Base-by-base conservation (phyloP, 1,140 invertebrate genomes). In the Drosophila dunni region DNA sequence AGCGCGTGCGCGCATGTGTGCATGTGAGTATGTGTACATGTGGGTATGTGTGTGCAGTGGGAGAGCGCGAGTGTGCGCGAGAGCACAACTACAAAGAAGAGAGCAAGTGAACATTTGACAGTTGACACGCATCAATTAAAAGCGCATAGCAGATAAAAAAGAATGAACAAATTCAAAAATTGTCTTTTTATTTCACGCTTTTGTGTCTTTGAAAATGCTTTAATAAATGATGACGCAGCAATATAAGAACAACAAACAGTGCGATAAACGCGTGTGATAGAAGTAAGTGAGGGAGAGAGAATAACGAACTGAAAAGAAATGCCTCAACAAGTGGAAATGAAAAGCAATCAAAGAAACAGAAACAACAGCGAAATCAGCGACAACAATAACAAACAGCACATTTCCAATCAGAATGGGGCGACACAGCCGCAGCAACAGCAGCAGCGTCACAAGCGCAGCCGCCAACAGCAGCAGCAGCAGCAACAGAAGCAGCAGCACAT, bases 211-310 rank as follows among this genome's bases (percentile, higher is more conserved):
- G 46, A 63, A 51, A 60, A 60, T 51, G 51, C 20, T 33, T 54
- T 75, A 76, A 53, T 69, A 60, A 76, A 68, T 45, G 45, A 58
- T 69, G 54, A 68, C 69, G 57, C 69, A 68, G 77, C 73, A 73
- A 53, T 54, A 72, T 51, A 71, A 53, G 53, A 56, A 79, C 42
- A 79, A 77, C 69, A 79, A 77, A 73, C 62, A 61, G 42, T 54
- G 68, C 65, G 63, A 79, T 79, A 79, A 81, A 58, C 64, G 77
- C 54, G 67, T 65, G 46, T 65, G 66, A 64, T 53, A 63, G 66
- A 4, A 24, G 48, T 44, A 38, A 13, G 20, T 17, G 15, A 7
- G 36, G 4, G 50, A 61, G 46, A 38, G 20, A 11, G 66, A 46
- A 46, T n/a, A 63, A 17, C 11, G 40, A 24, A 34, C 9, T 20